These are phyloP conservation scores for Pogonophryne albipinna DNA, from an alignment of 2,797 vertebrate genomes.

Conservation along the genomic window DNA sequence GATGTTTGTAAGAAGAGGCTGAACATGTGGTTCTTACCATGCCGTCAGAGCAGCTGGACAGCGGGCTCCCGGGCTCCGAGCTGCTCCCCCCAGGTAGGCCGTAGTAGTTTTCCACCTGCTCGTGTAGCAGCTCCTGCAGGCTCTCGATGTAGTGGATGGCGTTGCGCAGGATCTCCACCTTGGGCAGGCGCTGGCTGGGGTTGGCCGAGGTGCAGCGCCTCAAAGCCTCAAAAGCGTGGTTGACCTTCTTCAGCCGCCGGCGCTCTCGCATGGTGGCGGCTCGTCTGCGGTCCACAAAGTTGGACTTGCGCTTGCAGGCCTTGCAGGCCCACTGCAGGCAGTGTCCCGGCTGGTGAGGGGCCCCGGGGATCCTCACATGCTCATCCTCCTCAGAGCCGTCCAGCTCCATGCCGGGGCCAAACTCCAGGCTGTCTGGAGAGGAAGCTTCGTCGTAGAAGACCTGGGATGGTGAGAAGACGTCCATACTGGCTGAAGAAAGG, in stretches of 20 bases:
- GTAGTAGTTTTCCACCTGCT: constrained; percentile 96
- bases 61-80: constrained; percentile 93
- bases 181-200: constrained; percentile 95
- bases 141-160: constrained; percentile 98
- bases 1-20: constrained; percentile 15
- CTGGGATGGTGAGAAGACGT: constrained; percentile 92
- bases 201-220: constrained; percentile 94
- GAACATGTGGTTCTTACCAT: constrained; percentile 86
- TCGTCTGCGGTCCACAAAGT: constrained; percentile 92
- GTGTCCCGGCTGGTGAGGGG: constrained; percentile 92
- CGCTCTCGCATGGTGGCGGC: constrained; percentile 98
- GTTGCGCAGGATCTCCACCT: constrained; percentile 98
- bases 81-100: constrained; percentile 89
- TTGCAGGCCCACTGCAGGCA: constrained; percentile 99
- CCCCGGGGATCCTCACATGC: constrained; percentile 90
- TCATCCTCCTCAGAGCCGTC: constrained; percentile 91
- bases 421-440: constrained; percentile 90
- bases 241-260: constrained; percentile 96
- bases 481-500: constrained; percentile 80
- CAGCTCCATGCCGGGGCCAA: constrained; percentile 83
- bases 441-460: constrained; percentile 92
- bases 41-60: constrained; percentile 94
- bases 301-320: constrained; percentile 96
- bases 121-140: constrained; percentile 93
- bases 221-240: constrained; percentile 96